Conservation (phyloP, 2,113 vertebrate species). For the Galbula dea region DNA sequence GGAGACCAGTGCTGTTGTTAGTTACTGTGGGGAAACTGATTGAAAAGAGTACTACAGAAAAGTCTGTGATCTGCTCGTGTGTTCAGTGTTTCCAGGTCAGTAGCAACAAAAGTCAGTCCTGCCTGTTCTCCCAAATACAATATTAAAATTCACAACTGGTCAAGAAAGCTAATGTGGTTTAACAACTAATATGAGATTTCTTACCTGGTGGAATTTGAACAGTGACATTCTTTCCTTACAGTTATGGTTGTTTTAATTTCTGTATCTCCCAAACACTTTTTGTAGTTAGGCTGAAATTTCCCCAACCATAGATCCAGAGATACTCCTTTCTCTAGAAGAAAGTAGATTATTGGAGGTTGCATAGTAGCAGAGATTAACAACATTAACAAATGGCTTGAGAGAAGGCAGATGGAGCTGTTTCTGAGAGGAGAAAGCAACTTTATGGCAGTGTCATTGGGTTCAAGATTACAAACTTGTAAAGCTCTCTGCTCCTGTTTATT, state of each 20-base stretch:
- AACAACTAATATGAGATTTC: neutral
- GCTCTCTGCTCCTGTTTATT: neutral
- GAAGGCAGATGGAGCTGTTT: neutral
- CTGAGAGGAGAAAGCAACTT: neutral
- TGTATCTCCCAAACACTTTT: neutral
- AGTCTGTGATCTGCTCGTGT: neutral
- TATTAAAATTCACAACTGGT: neutral
- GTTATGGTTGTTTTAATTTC: neutral
- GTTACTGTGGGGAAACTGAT: conserved; percentile 33
- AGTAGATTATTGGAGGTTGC: neutral
- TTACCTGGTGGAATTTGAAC: neutral
- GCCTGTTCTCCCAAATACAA: neutral
- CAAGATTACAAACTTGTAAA: neutral
- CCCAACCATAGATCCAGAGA: neutral
- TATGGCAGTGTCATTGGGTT: neutral
- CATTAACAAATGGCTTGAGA: neutral
- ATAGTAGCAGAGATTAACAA: neutral
- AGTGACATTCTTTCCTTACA: neutral
- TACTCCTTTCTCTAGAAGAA: neutral
- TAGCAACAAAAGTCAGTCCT: neutral
- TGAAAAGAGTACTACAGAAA: conserved; percentile 25
- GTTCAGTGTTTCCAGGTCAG: conserved; percentile 24
- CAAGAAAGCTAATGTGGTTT: neutral
- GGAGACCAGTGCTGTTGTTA: conserved; percentile 48
- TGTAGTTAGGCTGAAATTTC: neutral